phyloP scores from a whole-genome alignment of 2,888 invertebrate genomes.

The Erebia aethiops region DNA sequence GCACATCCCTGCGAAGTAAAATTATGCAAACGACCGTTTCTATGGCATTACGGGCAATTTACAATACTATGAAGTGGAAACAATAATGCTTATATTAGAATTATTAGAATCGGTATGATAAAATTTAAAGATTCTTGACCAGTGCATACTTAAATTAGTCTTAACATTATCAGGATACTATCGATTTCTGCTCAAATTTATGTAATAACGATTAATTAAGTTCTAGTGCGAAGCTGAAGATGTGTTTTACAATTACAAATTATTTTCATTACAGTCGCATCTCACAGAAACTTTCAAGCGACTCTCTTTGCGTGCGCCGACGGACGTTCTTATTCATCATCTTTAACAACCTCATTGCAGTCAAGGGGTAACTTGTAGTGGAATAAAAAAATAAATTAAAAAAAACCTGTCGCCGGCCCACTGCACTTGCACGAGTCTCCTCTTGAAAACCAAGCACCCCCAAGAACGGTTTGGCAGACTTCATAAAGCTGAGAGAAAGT shows the following conservation, averaged over 20 bases:
- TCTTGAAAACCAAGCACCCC: no score
- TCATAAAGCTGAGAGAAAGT: no score
- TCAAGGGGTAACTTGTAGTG: no score
- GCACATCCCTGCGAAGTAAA: slow-evolving; percentile 26
- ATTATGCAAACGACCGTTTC: slow-evolving; percentile 33
- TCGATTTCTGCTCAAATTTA: neutral
- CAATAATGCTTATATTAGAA: slow-evolving; percentile 29
- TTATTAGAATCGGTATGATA: slow-evolving; percentile 8
- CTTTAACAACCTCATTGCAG: no score
- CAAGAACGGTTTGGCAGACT: no score
- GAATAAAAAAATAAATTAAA: no score
- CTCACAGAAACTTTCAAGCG: no score
- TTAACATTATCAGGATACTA: neutral
- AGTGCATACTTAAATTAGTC: slow-evolving; percentile 1
- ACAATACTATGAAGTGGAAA: slow-evolving; percentile 27
- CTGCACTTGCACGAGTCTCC: no score
- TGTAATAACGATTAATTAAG: neutral
- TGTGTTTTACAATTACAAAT: neutral
- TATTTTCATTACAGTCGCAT: no score
- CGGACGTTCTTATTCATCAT: no score
- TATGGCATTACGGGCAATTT: slow-evolving; percentile 28
- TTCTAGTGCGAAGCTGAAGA: neutral
- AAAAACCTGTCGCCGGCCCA: no score
- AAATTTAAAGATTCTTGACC: slow-evolving; percentile 2
- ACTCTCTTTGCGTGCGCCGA: no score